phyloP scores from a whole-genome alignment of 2,797 vertebrate genomes.

The Gallinago solitaria region DNA sequence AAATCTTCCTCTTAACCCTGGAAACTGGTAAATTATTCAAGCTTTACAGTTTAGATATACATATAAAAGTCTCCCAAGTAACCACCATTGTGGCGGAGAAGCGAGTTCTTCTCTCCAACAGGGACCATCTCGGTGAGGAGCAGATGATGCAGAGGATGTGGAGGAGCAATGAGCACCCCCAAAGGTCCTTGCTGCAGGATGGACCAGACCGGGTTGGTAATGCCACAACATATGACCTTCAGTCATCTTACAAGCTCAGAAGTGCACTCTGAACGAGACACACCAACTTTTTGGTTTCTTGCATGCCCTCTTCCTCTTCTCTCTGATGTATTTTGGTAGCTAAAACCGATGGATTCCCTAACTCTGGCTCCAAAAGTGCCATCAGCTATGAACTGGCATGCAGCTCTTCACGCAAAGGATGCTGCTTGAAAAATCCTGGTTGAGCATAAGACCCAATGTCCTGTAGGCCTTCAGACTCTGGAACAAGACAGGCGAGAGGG shows the following conservation, averaged over 20 bases:
- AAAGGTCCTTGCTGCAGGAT: not conserved
- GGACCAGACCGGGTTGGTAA: not conserved
- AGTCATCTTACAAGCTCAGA: not conserved
- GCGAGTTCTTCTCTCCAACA: not conserved
- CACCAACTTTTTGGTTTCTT: not conserved
- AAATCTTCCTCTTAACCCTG: conserved; percentile 60
- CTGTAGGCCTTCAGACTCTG: not conserved
- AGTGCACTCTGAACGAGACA: not conserved
- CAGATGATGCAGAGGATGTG: not conserved
- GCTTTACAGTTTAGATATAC: conserved; percentile 19
- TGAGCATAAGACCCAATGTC: fast-evolving
- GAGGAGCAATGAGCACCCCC: not conserved
- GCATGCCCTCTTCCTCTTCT: not conserved
- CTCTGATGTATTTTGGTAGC: not conserved
- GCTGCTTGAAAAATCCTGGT: not conserved
- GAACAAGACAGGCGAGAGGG: not conserved
- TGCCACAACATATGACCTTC: not conserved
- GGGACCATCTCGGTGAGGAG: not conserved
- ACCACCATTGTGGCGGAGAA: not conserved
- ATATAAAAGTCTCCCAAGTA: not conserved
- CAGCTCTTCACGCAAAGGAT: not conserved
- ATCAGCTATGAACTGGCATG: not conserved
- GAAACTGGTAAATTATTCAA: conserved; percentile 64
- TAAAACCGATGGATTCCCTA: not conserved
- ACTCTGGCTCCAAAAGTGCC: not conserved